These are phyloP conservation scores for Siniperca scherzeri DNA, from an alignment of 2,797 vertebrate genomes.

Conservation along the genomic window DNA sequence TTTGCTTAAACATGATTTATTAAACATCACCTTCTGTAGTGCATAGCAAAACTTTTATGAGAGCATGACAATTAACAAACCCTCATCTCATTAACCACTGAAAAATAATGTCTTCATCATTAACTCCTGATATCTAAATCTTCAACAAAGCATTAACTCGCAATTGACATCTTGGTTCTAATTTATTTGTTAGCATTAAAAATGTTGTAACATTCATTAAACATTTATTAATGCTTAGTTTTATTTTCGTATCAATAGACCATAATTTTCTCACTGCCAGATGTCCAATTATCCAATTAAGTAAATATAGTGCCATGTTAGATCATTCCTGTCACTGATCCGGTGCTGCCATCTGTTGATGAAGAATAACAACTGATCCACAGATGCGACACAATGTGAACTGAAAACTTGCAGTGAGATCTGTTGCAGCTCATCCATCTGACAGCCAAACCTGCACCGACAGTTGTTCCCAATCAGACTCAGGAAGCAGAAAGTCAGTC, in stretches of 20 bases:
- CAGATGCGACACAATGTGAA: background rate
- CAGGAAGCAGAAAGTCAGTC: background rate
- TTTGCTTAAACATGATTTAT: background rate
- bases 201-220: background rate
- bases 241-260: background rate
- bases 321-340: constrained; percentile 3
- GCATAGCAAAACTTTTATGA: too few relatives aligned
- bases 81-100: too few relatives aligned
- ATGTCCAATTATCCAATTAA: background rate
- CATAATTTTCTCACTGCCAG: background rate
- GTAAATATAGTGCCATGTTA: background rate
- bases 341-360: constrained; percentile 51
- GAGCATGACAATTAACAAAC: too few relatives aligned
- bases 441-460: background rate
- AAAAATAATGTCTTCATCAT: background rate
- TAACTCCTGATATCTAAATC: too few relatives aligned
- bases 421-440: constrained; percentile 1
- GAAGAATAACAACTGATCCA: constrained; percentile 2
- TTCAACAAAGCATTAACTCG: background rate
- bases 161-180: background rate
- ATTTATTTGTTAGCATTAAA: background rate
- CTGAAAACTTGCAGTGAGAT: background rate
- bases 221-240: background rate
- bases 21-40: background rate
- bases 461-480: background rate